Percentiles rank a stretch among this genome's conserved stretches.
These are phyloP conservation scores for human DNA, from an alignment of 2,113 vertebrate species.

Conservation along the genomic window DNA sequence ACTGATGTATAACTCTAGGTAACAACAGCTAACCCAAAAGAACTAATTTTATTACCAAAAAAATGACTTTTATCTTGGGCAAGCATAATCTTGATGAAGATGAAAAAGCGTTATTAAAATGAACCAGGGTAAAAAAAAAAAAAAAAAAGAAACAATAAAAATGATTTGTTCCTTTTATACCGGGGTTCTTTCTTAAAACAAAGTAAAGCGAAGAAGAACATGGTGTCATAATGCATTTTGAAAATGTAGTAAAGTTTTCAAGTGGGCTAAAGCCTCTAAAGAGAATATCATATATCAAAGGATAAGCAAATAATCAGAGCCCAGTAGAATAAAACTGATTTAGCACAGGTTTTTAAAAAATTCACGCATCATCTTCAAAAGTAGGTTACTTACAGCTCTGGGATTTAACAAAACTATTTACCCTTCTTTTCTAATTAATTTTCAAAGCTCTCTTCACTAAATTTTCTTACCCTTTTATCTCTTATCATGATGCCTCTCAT, in stretches of 20 bases:
- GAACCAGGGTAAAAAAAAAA: slow-evolving; percentile 18
- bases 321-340: background rate
- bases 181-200: slow-evolving; percentile 11
- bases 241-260: slow-evolving; percentile 64
- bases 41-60: background rate
- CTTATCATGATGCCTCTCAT: slow-evolving; percentile 43
- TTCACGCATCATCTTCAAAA: slow-evolving; percentile 37
- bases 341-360: background rate
- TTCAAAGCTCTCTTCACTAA: slow-evolving; percentile 60
- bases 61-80: background rate
- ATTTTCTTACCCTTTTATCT: slow-evolving; percentile 48
- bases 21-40: background rate
- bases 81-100: background rate
- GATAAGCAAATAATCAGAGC: slow-evolving; percentile 47
- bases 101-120: slow-evolving; percentile 19
- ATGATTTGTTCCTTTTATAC: background rate
- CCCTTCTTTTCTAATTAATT: slow-evolving; percentile 69
- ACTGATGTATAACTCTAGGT: background rate
- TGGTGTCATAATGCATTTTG: background rate
- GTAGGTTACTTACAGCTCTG: slow-evolving; percentile 69
- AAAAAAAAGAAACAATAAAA: background rate
- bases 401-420: slow-evolving; percentile 54
- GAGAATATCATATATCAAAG: slow-evolving; percentile 52
- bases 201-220: slow-evolving; percentile 24
- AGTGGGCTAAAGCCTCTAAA: slow-evolving; percentile 26